Base-by-base conservation (phyloP, 1,140 invertebrate species). In the Patella vulgata region DNA sequence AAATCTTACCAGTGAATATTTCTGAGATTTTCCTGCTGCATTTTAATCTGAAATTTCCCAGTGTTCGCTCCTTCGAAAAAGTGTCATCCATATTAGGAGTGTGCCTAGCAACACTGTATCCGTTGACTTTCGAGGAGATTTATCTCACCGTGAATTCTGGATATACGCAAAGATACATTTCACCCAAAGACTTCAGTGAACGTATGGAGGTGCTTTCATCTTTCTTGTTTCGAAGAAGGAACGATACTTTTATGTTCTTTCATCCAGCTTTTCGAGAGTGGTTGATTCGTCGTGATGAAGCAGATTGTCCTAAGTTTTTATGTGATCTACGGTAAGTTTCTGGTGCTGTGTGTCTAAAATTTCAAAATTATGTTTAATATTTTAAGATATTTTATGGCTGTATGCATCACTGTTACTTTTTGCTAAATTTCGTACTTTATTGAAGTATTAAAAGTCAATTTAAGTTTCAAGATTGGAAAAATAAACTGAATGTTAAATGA, bases 231-330 rank as follows among this genome's bases (percentile, higher is more conserved):
- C 93, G 94, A 78, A 87, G 95, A 44, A 87, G 92, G 56, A 95
- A 97, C 82, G 92, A 93, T 75, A 96, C 94, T 0, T 95, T 94
- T 83, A 96, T 97, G 93, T 96, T 97, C 80, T 96, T 97, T 82
- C 95, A 98, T 82, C 94, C 95, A 0, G 94, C 94, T 11, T 95
- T 98, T 83, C 92, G 95, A 86, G 96, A 98, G 85, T 98, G 95
- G 95, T 86, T 98, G 33, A 92, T 96, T 67, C 85, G 93, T n/a
- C 85, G 95, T 19, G 93, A 95, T 59, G 94, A 96, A 65, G 90
- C 90, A 53, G 94, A 97, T 80, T 91, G 90, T 36, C 66, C 71
- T 19, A 97, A 96, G 82, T 98, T 97, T 82, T 86, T 97, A 0
- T 96, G 94, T 82, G 87, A 88, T 81, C 70, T 85, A 58, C 81